phyloP scores from a whole-genome alignment of 2,113 vertebrate genomes.

The Cnemophilus loriae region DNA sequence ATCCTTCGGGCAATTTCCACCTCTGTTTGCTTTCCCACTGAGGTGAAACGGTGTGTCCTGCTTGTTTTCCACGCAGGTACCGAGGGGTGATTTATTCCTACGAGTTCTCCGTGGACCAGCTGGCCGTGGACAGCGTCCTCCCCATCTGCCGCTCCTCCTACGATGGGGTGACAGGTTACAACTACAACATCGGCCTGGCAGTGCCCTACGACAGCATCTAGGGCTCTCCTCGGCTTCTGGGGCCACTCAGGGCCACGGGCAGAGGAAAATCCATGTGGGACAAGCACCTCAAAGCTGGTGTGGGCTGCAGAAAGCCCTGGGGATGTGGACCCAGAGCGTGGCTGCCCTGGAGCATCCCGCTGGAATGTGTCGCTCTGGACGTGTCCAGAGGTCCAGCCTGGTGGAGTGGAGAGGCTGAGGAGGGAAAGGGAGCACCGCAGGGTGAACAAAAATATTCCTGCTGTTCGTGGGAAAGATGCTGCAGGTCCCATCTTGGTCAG shows the following conservation, averaged over 20 bases:
- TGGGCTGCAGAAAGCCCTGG: not conserved
- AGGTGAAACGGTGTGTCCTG: not conserved
- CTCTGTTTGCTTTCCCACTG: not conserved
- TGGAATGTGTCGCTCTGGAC: fast-evolving
- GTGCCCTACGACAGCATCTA: slow-evolving; percentile 80
- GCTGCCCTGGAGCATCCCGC: not conserved
- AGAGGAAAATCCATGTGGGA: fast-evolving
- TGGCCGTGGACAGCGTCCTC: slow-evolving; percentile 77
- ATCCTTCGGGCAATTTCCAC: fast-evolving
- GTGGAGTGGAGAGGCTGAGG: not conserved
- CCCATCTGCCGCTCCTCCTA: slow-evolving; percentile 89
- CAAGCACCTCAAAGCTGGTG: fast-evolving
- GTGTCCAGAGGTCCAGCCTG: not conserved
- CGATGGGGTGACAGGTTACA: slow-evolving; percentile 71
- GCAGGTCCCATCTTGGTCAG: not conserved
- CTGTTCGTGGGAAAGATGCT: not conserved
- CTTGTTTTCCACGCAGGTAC: slow-evolving; percentile 71
- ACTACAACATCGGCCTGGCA: slow-evolving; percentile 86
- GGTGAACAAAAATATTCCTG: not conserved
- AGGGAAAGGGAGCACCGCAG: not conserved
- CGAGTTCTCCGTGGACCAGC: slow-evolving; percentile 82
- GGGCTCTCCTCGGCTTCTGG: not conserved
- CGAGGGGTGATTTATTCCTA: slow-evolving; percentile 86
- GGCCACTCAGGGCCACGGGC: not conserved
- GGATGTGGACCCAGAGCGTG: not conserved